Base-by-base conservation (phyloP, 35 echinoderm and acorn worm genomes). In the Antedon bifida region DNA sequence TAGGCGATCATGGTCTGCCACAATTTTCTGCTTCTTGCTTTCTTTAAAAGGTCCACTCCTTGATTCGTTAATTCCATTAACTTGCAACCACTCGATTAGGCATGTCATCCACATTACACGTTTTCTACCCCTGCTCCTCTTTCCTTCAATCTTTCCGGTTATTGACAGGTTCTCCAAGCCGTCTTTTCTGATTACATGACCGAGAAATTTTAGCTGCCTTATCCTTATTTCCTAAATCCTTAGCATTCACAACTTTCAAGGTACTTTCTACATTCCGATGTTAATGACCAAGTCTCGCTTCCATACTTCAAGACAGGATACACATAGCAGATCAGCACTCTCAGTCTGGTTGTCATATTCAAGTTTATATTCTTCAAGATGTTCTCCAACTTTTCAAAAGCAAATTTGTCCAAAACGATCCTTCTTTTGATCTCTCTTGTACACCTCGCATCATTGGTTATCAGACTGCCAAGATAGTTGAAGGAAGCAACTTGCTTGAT, bases 211-310 rank as follows among this genome's bases (percentile, higher is more conserved):
- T 26, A 64, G 9, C 19, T 64, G 7, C 51, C 23, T 7, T 19
- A 21, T 64, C 23, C 51, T 11, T 64, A 64, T 64, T 12, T 64
- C 23, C 1, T 26, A 64, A 2, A 64, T 26, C 34, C 39, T 29
- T 9, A 39, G 78, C 19, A 80, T 38, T 39, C 28, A 39, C 34
- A 38, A 17, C 33, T 80, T 38, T 35, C 34, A 8, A 80, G 9
- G 21, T 5, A 38, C 30, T 39, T 35, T 80, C 51, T 64, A 33
- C 36, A n/a, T 16, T 80, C 78, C 14, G 34, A 29, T 35, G 78
- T 38, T 36, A 80, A 36, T 38, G 30, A 80, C 78, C 78, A 80
- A 23, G 34, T 30, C 78, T 80, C 78, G 30, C 78, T 38, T 34
- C 78, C 30, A 38, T 80, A 80, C 30, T 13, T 64, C 23, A 26